Conservation (phyloP, 2,888 invertebrate species). For the Drosophila niveifrons region DNA sequence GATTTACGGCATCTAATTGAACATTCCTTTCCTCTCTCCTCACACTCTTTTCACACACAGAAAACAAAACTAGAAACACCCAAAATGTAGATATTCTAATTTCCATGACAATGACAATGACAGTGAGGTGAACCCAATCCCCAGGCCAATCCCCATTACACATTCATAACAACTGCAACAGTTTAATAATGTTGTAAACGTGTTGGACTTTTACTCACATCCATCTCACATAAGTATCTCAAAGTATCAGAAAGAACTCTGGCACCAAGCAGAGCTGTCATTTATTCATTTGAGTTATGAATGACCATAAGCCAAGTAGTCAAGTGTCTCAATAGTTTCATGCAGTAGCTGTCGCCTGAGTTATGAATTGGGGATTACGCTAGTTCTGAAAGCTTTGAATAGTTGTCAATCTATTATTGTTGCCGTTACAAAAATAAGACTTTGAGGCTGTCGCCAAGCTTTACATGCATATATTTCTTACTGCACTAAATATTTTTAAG, state of each 20-base stretch:
- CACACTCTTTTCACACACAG: constrained; percentile 55
- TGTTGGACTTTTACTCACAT: constrained; percentile 29
- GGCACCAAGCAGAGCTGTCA: not conserved
- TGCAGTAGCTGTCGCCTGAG: constrained; percentile 24
- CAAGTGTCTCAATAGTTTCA: constrained; percentile 1
- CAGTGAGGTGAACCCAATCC: constrained; percentile 18
- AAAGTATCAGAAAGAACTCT: constrained; percentile 4
- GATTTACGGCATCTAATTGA: constrained; percentile 50
- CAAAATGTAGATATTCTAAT: constrained; percentile 50
- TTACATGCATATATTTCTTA: not conserved
- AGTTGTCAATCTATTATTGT: constrained; percentile 4
- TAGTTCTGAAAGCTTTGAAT: not conserved
- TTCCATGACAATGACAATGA: constrained; percentile 58
- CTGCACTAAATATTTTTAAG: not conserved
- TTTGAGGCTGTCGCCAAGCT: not conserved
- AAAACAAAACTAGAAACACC: constrained; percentile 23
- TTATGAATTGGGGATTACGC: constrained; percentile 28
- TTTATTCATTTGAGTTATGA: constrained; percentile 30
- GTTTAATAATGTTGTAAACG: constrained; percentile 52
- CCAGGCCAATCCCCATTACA: constrained; percentile 20
- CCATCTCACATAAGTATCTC: constrained; percentile 8
- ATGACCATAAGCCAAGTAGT: constrained; percentile 17
- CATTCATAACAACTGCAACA: constrained; percentile 32
- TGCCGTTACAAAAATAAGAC: not conserved
- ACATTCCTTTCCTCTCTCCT: constrained; percentile 25